These are phyloP conservation scores for Lynx canadensis DNA, from an alignment of 2,113 vertebrate genomes.

Conservation along the genomic window DNA sequence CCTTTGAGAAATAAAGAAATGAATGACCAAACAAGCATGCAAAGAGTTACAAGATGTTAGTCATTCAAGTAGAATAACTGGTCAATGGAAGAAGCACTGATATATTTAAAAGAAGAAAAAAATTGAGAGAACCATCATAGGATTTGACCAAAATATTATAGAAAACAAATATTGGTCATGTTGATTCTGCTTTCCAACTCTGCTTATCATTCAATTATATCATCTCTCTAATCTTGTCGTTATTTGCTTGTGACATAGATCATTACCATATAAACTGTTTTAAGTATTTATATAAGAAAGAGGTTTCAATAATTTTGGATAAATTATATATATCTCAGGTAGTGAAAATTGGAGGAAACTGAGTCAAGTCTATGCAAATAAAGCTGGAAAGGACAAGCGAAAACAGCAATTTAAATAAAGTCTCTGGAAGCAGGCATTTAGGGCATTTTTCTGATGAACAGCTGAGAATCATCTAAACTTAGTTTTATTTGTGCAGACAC, in stretches of 20 bases:
- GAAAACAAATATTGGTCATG: not conserved
- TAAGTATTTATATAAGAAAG: not conserved
- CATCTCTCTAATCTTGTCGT: not conserved
- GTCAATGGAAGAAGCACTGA: not conserved
- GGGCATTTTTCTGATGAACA: slow-evolving; percentile 23
- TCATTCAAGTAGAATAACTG: not conserved
- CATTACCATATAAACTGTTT: not conserved
- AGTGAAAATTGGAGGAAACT: not conserved
- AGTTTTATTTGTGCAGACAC: not conserved
- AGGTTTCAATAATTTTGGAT: not conserved
- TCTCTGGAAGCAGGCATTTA: not conserved
- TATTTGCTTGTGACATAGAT: not conserved
- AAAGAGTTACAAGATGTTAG: not conserved
- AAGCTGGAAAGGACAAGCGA: not conserved
- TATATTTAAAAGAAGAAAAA: not conserved
- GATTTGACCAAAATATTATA: not conserved
- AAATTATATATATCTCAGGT: not conserved
- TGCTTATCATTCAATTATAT: not conserved
- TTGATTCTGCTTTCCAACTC: not conserved
- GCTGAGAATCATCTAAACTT: slow-evolving; percentile 52
- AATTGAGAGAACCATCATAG: not conserved
- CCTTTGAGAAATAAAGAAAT: not conserved
- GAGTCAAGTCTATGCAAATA: not conserved
- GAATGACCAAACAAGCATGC: not conserved
- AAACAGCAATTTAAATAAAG: slow-evolving; percentile 7